Evolutionary conservation across 2,888 invertebrate genomes (phyloP).

Genomic region (Mayetiola destructor): DNA sequence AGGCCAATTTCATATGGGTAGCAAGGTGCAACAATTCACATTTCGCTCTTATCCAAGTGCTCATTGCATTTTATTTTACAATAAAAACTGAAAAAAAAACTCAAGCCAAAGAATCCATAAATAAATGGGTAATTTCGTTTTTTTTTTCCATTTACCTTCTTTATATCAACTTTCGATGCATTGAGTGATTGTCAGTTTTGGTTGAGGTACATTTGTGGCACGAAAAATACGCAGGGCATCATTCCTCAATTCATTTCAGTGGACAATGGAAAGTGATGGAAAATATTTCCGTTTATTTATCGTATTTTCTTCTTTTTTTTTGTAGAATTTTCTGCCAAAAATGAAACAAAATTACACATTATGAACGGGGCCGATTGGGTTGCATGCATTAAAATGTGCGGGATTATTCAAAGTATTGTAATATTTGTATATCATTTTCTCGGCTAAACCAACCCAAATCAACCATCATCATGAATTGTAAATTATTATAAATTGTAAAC

Average conservation of each 20-base stretch:
- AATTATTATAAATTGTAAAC: too few species aligned
- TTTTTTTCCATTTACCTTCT: neutral
- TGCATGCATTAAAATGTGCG: too few species aligned
- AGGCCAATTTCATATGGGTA: slow-evolving; percentile 7
- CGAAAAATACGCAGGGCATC: too few species aligned
- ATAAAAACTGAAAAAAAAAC: too few species aligned
- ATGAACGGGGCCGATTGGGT: too few species aligned
- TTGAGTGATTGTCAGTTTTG: neutral
- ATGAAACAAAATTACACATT: slow-evolving; percentile 2
- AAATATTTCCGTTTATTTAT: neutral
- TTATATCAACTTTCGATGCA: neutral
- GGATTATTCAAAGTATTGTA: too few species aligned
- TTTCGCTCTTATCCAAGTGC: too few species aligned
- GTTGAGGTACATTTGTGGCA: too few species aligned
- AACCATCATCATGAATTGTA: too few species aligned
- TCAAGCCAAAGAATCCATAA: slow-evolving; percentile 10
- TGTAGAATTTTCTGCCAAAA: neutral
- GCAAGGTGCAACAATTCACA: slow-evolving; percentile 7
- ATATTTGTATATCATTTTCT: too few species aligned
- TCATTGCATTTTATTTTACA: slow-evolving; percentile 4
- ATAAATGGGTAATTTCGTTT: slow-evolving; percentile 10
- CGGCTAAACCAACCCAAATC: too few species aligned
- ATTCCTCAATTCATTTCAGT: neutral
- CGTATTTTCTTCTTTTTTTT: neutral
- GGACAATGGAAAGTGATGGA: slow-evolving; percentile 11